Evolutionary conservation across 2,113 vertebrate species (phyloP), one percentile per base, ranked within the genome.

Genomic region (Platichthys flesus): DNA sequence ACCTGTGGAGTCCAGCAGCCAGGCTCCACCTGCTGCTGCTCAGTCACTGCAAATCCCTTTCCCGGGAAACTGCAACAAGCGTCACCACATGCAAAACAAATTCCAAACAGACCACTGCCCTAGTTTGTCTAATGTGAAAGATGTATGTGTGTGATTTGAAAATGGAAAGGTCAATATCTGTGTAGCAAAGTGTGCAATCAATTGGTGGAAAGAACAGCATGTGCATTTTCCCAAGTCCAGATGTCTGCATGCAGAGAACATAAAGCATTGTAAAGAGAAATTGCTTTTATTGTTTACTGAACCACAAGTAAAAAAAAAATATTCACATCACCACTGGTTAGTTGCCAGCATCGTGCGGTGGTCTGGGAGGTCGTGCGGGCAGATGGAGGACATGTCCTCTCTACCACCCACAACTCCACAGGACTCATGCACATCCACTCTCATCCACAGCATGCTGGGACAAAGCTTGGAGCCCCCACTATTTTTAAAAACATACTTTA

Each of bases 321-420:
- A 21, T 5, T 15, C 31, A 31, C 31, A 61, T 40, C 54, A 45
- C 15, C 20, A n/a, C n/a, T 78, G 78, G 75, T 73, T 35, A 31
- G 45, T 9, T 28, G 74, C 84, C 87, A 86, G 81, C n/a, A 18
- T 66, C 51, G 2, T 49, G 70, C 73, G 54, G 71, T 42, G 74
- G 70, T 72, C 60, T 0, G n/a, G 26, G 57, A 74, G 49, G 67
- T 66, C 21, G 12, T 56, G 23, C 81, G 52, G 78, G 40, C 86
- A 86, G 85, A 87, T 86, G 78, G 76, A 89, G 84, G 88, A 82
- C 87, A 6, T 67, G 82, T 84, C 88, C 86, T 90, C 60, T 82
- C 71, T 15, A 52, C 74, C 80, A 37, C 76, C 74, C 77, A 74
- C 79, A 2, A 61, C 68, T 78, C 84, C 56, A 55, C 85, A 61